phyloP scores from a whole-genome alignment of 2,797 vertebrate genomes.

The Aphelocoma californica region DNA sequence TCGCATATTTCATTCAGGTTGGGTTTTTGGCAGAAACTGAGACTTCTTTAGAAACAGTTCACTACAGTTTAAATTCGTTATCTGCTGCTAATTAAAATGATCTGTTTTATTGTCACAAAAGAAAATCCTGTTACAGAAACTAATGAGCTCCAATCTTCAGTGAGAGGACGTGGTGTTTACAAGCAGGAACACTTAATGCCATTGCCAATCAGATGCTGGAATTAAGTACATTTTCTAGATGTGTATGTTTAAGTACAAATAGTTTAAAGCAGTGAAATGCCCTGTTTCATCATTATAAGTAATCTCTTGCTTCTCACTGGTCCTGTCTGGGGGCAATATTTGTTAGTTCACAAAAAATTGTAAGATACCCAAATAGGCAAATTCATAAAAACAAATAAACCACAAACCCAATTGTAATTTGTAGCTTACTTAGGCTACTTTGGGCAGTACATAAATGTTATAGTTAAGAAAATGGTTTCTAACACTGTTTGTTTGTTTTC shows the following conservation, averaged over 20 bases:
- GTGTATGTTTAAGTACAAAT: neutral
- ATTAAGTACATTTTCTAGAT: neutral
- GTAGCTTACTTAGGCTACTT: neutral
- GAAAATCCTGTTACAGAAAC: constrained; percentile 69
- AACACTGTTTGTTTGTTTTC: neutral
- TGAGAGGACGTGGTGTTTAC: neutral
- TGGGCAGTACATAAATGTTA: neutral
- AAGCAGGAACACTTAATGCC: neutral
- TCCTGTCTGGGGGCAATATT: neutral
- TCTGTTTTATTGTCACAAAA: constrained; percentile 59
- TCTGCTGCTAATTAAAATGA: constrained; percentile 70
- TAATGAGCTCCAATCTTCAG: constrained; percentile 37
- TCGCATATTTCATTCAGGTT: neutral
- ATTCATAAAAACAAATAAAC: neutral
- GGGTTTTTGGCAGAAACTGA: constrained; percentile 10
- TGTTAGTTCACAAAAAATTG: neutral
- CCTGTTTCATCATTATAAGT: neutral
- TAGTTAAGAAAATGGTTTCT: neutral
- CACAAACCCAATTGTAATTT: neutral
- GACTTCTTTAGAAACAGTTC: neutral
- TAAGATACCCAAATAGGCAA: neutral
- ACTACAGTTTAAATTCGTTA: constrained; percentile 63
- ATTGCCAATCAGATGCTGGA: neutral
- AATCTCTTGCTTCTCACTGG: neutral
- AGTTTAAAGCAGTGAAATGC: neutral